Evolutionary conservation across 2,888 invertebrate species (phyloP).

Genomic region (Neelides folsomi): DNA sequence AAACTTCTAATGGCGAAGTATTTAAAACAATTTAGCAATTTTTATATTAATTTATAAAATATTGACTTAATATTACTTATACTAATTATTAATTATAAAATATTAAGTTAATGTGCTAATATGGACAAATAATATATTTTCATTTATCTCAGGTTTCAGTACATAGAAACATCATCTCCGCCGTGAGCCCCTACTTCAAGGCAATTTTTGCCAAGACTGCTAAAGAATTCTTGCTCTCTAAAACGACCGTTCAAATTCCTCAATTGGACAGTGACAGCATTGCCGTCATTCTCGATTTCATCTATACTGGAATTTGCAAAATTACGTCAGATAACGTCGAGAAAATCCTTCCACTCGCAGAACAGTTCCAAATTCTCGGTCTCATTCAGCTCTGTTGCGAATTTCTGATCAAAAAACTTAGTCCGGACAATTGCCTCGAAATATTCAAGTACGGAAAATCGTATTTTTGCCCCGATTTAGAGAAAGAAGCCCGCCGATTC

Average conservation of each 20-base stretch:
- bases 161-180: constrained; percentile 57
- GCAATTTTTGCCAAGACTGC: constrained; percentile 56
- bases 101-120: too few relatives aligned
- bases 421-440: constrained; percentile 55
- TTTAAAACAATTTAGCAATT: too few relatives aligned
- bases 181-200: constrained; percentile 59
- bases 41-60: too few relatives aligned
- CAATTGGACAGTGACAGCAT: constrained; percentile 45
- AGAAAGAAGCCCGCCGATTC: constrained; percentile 37
- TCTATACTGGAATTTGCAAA: constrained; percentile 55
- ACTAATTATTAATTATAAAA: too few relatives aligned
- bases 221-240: constrained; percentile 38
- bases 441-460: constrained; percentile 55
- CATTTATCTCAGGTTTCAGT: constrained; percentile 38
- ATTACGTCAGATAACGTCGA: constrained; percentile 56
- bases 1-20: too few relatives aligned
- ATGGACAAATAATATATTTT: too few relatives aligned
- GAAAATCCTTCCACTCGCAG: constrained; percentile 53
- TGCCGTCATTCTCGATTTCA: constrained; percentile 55
- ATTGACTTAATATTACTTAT: too few relatives aligned
- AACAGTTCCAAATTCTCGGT: constrained; percentile 59
- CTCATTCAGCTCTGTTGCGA: constrained; percentile 56
- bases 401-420: constrained; percentile 49
- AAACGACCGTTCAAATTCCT: constrained; percentile 48
- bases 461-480: constrained; percentile 56